Conservation (phyloP, 2,888 invertebrate genomes). For the Dynastes hyllus region DNA sequence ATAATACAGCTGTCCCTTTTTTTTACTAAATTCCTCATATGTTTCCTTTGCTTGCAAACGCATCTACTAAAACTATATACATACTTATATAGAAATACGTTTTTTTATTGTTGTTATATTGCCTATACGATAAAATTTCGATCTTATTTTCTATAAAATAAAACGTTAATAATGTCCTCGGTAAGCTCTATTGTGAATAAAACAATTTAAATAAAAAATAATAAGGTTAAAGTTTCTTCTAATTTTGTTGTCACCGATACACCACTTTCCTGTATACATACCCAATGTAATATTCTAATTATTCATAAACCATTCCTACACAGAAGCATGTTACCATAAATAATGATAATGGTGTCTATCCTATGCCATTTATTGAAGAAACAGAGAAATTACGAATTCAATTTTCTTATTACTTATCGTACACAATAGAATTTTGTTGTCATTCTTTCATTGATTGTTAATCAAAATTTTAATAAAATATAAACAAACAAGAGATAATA, state of each 20-base stretch:
- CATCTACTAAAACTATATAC: not conserved
- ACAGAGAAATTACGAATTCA: slow-evolving; percentile 4
- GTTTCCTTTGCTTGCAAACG: slow-evolving; percentile 1
- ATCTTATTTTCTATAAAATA: not conserved
- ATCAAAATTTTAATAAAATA: slow-evolving; percentile 19
- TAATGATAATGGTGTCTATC: slow-evolving; percentile 4
- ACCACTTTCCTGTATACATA: slow-evolving; percentile 2
- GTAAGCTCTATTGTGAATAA: not conserved
- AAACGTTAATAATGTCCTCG: not conserved
- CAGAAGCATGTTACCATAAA: not conserved
- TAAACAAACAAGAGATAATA: slow-evolving; percentile 45
- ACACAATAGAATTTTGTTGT: slow-evolving; percentile 13
- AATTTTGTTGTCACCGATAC: not conserved
- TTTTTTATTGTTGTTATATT: not conserved
- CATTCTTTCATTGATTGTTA: slow-evolving; percentile 11
- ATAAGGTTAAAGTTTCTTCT: not conserved
- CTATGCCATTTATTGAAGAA: slow-evolving; percentile 15
- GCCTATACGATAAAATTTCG: not conserved
- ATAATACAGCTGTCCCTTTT: slow-evolving; percentile 17
- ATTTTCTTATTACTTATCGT: slow-evolving; percentile 25
- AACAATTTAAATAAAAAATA: not conserved
- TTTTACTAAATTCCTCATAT: slow-evolving; percentile 1
- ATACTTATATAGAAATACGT: too few relatives aligned
- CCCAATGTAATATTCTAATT: slow-evolving; percentile 7
- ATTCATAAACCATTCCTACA: not conserved